These are phyloP conservation scores for Tetanocera ferruginea DNA, from an alignment of 2,888 invertebrate species.

Conservation along the genomic window DNA sequence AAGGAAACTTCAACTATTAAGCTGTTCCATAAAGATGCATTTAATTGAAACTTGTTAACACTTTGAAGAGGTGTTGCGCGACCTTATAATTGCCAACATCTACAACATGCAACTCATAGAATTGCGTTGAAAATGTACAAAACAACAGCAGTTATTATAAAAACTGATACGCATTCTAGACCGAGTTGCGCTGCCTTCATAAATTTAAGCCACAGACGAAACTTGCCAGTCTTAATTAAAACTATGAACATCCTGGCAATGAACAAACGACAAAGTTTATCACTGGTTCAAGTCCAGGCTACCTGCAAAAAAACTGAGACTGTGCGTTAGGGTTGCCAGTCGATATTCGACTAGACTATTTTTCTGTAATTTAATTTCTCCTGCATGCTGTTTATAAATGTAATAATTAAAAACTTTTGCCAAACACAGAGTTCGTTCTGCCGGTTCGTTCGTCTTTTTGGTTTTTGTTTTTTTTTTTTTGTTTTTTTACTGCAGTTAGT, in stretches of 20 bases:
- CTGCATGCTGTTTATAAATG: not conserved
- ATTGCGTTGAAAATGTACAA: not conserved
- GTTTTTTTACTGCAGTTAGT: not conserved
- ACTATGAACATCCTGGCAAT: not conserved
- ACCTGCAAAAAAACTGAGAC: too few relatives aligned
- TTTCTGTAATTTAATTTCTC: not conserved
- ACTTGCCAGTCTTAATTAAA: slow-evolving; percentile 14
- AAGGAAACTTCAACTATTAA: slow-evolving; percentile 9
- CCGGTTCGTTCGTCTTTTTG: not conserved
- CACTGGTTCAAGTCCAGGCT: not conserved
- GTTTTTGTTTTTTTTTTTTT: not conserved
- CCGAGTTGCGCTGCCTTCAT: not conserved
- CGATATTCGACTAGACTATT: not conserved
- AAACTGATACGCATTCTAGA: not conserved
- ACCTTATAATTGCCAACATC: not conserved
- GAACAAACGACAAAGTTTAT: not conserved
- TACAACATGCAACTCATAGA: not conserved
- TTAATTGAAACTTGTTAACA: slow-evolving; percentile 30
- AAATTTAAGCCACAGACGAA: not conserved
- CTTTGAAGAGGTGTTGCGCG: not conserved
- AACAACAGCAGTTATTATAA: not conserved
- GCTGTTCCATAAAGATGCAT: not conserved
- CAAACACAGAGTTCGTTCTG: not conserved
- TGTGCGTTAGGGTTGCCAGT: not conserved
- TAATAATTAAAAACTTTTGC: not conserved